Evolutionary conservation across 2,113 vertebrate species (phyloP).

Genomic region (Panurus biarmicus): DNA sequence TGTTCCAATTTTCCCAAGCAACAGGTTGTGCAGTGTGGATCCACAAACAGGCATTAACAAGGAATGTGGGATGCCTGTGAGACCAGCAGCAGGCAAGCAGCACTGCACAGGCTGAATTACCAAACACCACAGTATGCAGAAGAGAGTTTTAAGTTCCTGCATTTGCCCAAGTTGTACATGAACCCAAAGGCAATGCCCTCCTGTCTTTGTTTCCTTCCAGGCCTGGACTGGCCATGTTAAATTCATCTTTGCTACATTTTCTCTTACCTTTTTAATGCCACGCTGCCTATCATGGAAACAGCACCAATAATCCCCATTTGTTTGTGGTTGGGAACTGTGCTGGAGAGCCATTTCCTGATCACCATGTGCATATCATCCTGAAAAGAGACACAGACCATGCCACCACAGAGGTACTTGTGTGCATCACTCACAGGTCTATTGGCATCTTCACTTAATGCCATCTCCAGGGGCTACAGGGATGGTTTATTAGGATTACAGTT

Average conservation of each 20-base stretch:
- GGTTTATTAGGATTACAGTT: background rate
- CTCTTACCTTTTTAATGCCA: constrained; percentile 79
- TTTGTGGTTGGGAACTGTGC: constrained; percentile 87
- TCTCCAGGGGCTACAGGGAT: background rate
- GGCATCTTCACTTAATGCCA: background rate
- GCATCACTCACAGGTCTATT: background rate
- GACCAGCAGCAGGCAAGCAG: background rate
- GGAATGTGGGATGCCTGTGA: background rate
- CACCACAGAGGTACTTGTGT: background rate
- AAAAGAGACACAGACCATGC: background rate
- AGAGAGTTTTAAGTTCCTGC: background rate
- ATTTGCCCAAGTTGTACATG: background rate
- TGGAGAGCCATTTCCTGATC: constrained; percentile 94
- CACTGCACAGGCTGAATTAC: background rate
- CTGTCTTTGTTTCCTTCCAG: background rate
- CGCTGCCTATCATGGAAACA: constrained; percentile 83
- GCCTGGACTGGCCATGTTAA: background rate
- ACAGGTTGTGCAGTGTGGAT: background rate
- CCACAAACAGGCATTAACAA: background rate
- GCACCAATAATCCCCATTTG: constrained; percentile 94
- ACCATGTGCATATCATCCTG: constrained; percentile 97
- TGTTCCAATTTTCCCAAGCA: background rate
- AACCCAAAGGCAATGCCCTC: background rate
- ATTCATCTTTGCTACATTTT: background rate
- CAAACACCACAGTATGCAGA: background rate